phyloP scores from a whole-genome alignment of 1,140 invertebrate genomes.

The Thalassaphorura encarpata region DNA sequence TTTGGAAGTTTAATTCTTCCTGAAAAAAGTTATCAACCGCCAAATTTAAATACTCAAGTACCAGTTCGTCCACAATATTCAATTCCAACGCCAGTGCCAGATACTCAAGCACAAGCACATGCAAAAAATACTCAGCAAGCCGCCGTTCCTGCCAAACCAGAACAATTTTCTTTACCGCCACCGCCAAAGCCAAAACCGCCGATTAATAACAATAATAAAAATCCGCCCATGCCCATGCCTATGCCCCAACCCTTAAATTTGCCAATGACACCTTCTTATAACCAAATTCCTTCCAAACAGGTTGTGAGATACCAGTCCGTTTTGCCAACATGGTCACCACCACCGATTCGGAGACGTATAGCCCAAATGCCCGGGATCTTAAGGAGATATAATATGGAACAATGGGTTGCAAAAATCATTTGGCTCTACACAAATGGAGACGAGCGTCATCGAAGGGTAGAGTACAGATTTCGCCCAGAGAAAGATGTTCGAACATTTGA shows the following conservation, averaged over 20 bases:
- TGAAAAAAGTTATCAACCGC: too few species aligned
- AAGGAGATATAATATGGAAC: constrained; percentile 36
- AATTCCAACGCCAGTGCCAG: too few species aligned
- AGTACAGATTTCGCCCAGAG: constrained; percentile 77
- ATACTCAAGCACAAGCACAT: too few species aligned
- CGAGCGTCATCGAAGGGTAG: constrained; percentile 76
- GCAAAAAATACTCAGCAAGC: too few species aligned
- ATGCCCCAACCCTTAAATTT: too few species aligned
- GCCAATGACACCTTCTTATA: too few species aligned
- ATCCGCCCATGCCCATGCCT: too few species aligned
- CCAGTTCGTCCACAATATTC: too few species aligned
- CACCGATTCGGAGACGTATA: neutral
- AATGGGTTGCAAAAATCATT: constrained; percentile 70
- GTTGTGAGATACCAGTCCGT: neutral
- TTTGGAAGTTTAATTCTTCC: too few species aligned
- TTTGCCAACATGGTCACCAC: neutral
- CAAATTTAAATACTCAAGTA: too few species aligned
- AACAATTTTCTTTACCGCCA: neutral
- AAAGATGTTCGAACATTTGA: constrained; percentile 78
- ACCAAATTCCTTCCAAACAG: too few species aligned
- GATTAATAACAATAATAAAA: neutral
- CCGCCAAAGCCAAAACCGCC: neutral
- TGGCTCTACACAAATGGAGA: constrained; percentile 90
- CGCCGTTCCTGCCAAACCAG: too few species aligned
- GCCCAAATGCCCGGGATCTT: constrained; percentile 21